These are phyloP conservation scores for Darevskia nairensis DNA, from an alignment of 2,797 vertebrate genomes.

Conservation along the genomic window DNA sequence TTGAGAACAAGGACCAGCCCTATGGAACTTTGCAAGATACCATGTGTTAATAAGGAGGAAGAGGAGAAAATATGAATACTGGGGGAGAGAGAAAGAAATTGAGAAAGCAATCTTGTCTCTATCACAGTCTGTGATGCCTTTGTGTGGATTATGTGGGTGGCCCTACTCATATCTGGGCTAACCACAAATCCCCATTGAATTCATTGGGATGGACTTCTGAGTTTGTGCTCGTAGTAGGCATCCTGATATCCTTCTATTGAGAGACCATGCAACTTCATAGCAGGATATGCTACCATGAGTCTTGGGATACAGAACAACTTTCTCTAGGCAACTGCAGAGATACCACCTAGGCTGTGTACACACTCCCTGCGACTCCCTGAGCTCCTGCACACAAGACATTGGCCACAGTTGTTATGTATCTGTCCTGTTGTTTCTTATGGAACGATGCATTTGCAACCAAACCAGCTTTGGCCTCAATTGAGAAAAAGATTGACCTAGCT, in stretches of 20 bases:
- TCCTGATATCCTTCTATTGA: background rate
- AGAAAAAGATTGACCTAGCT: no score
- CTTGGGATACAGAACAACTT: background rate
- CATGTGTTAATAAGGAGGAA: no score
- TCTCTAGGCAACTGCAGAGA: background rate
- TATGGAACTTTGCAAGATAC: background rate
- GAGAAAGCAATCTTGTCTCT: background rate
- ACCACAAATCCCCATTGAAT: no score
- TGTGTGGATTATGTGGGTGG: slow-evolving; percentile 1
- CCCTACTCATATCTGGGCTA: background rate
- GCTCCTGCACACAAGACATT: no score
- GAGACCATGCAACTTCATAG: background rate
- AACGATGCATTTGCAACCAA: no score
- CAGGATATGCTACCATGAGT: background rate
- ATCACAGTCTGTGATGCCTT: background rate
- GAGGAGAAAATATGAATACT: no score
- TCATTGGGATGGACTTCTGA: no score
- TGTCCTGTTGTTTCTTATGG: no score
- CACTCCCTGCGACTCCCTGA: no score
- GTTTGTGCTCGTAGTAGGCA: background rate
- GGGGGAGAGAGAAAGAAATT: no score
- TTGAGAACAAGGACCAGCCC: background rate
- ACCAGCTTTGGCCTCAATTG: no score
- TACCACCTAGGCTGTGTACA: background rate
- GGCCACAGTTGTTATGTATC: no score